A percentile compares a stretch with the other conserved stretches of the same genome.
phyloP scores from a whole-genome alignment of 64 coral and sea anemone genomes.

The Montipora capricornis region DNA sequence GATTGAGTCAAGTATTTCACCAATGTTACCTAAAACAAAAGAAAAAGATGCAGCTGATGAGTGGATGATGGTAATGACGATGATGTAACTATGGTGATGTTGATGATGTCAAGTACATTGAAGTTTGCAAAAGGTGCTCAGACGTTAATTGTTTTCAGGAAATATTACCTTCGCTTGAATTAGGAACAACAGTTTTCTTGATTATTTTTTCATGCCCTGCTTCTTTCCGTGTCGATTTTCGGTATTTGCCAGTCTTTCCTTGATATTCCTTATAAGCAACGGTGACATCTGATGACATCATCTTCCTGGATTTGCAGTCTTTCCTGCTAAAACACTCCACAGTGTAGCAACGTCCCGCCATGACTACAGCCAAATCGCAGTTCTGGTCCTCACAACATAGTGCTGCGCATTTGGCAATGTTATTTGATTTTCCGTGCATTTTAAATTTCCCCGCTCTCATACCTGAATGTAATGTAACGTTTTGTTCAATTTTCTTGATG shows the following conservation, averaged over 20 bases:
- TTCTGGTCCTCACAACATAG: slow-evolving; percentile 56
- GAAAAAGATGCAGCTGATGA: background rate
- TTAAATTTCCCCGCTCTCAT: slow-evolving; percentile 76
- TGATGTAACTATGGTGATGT: too few relatives aligned
- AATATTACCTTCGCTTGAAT: slow-evolving; percentile 61
- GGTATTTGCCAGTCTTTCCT: background rate
- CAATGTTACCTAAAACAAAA: slow-evolving; percentile 52
- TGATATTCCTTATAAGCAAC: slow-evolving; percentile 61
- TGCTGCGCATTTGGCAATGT: slow-evolving; percentile 61
- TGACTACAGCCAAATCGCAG: slow-evolving; percentile 75
- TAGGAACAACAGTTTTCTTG: slow-evolving; percentile 74
- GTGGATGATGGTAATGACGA: too few relatives aligned
- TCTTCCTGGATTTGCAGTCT: slow-evolving; percentile 59
- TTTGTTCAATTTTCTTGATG: slow-evolving; percentile 46
- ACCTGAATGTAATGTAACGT: slow-evolving; percentile 45
- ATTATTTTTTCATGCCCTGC: slow-evolving; percentile 16
- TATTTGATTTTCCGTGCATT: slow-evolving; percentile 38
- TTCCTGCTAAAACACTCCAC: slow-evolving; percentile 67
- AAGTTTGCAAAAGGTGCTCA: background rate
- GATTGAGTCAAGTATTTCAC: slow-evolving; percentile 63
- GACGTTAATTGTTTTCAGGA: background rate
- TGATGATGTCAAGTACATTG: background rate
- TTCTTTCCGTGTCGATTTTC: background rate
- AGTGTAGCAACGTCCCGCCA: slow-evolving; percentile 71
- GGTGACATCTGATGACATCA: background rate